These are phyloP conservation scores for Saccostrea glomerata DNA, from an alignment of 1,140 invertebrate species.

Conservation along the genomic window DNA sequence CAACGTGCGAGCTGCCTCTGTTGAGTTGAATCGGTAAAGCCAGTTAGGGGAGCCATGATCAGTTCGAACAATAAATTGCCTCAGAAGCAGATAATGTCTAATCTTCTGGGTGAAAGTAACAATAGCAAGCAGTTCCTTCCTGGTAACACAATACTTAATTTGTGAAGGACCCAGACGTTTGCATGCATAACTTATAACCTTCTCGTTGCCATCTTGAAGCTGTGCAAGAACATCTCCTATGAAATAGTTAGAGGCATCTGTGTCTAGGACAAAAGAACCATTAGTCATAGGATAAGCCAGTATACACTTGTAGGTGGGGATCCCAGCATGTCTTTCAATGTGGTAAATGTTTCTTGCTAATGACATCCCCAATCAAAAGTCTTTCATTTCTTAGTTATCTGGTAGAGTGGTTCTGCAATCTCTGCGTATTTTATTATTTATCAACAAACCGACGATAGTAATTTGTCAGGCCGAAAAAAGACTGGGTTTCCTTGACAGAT, in stretches of 20 bases:
- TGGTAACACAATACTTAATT: constrained; percentile 58
- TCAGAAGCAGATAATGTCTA: constrained; percentile 59
- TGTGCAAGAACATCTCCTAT: background rate
- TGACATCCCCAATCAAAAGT: too few relatives aligned
- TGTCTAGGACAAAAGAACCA: background rate
- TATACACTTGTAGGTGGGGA: too few relatives aligned
- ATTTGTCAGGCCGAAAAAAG: too few relatives aligned
- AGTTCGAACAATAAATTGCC: constrained; percentile 56
- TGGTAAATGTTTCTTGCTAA: too few relatives aligned
- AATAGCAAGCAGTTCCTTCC: constrained; percentile 62
- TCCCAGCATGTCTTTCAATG: too few relatives aligned
- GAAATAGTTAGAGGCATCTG: background rate
- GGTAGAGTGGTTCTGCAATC: too few relatives aligned
- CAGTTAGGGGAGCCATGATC: constrained; percentile 61
- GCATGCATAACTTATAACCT: background rate
- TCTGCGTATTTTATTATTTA: too few relatives aligned
- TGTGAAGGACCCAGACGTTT: constrained; percentile 42
- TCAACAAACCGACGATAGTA: too few relatives aligned
- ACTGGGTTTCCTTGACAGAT: too few relatives aligned
- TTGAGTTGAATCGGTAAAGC: constrained; percentile 51
- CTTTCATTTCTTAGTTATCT: too few relatives aligned
- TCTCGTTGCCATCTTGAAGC: constrained; percentile 25
- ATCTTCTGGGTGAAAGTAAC: constrained; percentile 53
- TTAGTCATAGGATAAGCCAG: too few relatives aligned
- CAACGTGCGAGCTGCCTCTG: too few relatives aligned